These are phyloP conservation scores for Luscinia megarhynchos DNA, from an alignment of 2,797 vertebrate species.

Conservation along the genomic window DNA sequence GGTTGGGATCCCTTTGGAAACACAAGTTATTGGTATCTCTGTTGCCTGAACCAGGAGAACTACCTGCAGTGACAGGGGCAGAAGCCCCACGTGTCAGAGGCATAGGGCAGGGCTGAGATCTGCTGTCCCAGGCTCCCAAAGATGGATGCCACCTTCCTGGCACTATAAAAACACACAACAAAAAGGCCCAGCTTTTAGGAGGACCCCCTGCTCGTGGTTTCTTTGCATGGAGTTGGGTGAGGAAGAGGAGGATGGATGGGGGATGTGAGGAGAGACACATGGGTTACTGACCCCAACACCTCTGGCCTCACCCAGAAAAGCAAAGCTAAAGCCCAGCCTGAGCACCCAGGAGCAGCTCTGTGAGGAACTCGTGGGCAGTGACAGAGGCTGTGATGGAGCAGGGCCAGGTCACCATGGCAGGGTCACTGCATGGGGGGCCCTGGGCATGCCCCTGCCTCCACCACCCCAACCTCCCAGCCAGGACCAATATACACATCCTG, in stretches of 20 bases:
- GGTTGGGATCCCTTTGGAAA: not conserved
- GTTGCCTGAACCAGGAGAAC: not conserved
- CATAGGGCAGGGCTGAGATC: not conserved
- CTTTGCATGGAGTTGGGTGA: rapidly evolving
- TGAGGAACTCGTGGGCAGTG: not conserved
- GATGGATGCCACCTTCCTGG: not conserved
- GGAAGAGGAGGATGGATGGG: not conserved
- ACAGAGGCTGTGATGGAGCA: not conserved
- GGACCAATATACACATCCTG: not conserved
- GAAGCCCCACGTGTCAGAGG: not conserved
- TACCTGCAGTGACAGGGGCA: not conserved
- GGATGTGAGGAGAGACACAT: rapidly evolving
- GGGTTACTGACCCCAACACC: not conserved
- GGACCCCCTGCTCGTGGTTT: not conserved
- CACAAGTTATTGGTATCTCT: not conserved
- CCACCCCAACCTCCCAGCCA: not conserved
- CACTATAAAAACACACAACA: not conserved
- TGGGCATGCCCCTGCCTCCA: not conserved
- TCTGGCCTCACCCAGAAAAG: not conserved
- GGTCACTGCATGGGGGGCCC: not conserved
- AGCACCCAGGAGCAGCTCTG: not conserved
- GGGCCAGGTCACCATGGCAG: not conserved
- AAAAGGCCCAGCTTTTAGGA: not conserved
- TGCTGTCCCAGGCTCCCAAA: not conserved
- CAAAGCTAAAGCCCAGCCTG: not conserved